A percentile compares a stretch with the other conserved stretches of the same genome.
Evolutionary conservation across 2,113 vertebrate genomes (phyloP).

Genomic region (Forbesichthys agassizii): DNA sequence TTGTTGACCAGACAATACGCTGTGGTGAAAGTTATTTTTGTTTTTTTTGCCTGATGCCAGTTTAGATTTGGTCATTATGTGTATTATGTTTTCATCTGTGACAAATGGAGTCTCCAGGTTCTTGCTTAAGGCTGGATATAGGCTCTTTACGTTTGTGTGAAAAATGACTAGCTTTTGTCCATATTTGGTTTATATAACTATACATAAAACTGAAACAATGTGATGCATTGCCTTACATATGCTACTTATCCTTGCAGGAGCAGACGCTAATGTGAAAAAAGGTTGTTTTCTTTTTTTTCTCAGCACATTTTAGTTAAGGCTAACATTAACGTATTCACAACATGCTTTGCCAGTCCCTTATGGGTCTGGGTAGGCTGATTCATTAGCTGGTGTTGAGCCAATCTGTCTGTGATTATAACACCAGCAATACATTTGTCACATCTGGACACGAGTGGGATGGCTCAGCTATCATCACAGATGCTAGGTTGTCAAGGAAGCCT

Average conservation of each 20-base stretch:
- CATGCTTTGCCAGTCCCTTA: constrained; percentile 34
- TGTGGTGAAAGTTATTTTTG: constrained; percentile 17
- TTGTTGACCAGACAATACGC: constrained; percentile 17
- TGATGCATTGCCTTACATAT: background rate
- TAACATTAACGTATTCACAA: constrained; percentile 64
- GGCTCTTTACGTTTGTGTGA: constrained; percentile 40
- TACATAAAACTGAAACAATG: background rate
- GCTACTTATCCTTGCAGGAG: background rate
- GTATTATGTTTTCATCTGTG: constrained; percentile 50
- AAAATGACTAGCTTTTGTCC: constrained; percentile 34
- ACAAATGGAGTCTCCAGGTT: constrained; percentile 49
- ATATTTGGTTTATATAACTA: constrained; percentile 6
- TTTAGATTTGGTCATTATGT: constrained; percentile 61
- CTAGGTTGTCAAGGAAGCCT: background rate
- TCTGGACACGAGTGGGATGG: constrained; percentile 52
- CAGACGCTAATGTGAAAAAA: constrained; percentile 18
- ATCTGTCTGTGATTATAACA: constrained; percentile 49
- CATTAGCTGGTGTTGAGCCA: constrained; percentile 66
- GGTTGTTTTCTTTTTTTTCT: constrained; percentile 20
- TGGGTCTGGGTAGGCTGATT: constrained; percentile 47
- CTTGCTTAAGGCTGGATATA: constrained; percentile 43
- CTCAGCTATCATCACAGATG: constrained; percentile 47
- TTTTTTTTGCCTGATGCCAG: constrained; percentile 26
- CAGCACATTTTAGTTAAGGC: constrained; percentile 64
- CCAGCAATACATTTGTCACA: constrained; percentile 27